Evolutionary conservation across 92 coral and sea anemone species (phyloP).

Genomic region (Blastomussa wellsi): DNA sequence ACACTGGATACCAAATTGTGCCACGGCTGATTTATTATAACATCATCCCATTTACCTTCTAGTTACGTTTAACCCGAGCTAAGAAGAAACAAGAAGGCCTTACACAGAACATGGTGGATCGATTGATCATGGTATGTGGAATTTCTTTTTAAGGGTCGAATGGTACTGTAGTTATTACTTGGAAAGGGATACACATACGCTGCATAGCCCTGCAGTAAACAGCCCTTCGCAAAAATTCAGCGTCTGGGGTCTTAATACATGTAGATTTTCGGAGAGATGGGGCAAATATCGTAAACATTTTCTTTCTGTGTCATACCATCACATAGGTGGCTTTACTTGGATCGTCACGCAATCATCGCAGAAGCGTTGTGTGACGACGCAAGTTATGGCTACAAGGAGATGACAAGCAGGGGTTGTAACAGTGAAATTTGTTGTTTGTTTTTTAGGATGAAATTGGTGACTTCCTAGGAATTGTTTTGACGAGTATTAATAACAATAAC

Average conservation of each 20-base stretch:
- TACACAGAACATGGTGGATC: slow-evolving; percentile 96
- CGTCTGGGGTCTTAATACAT: too few species aligned
- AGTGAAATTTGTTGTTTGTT: not conserved
- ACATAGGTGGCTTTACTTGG: too few species aligned
- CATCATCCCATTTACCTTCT: not conserved
- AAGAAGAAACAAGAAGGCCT: slow-evolving; percentile 94
- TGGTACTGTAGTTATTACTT: not conserved
- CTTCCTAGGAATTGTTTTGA: slow-evolving; percentile 86
- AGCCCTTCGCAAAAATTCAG: too few species aligned
- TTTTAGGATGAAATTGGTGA: slow-evolving; percentile 97
- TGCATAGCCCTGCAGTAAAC: too few species aligned
- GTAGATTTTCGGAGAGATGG: too few species aligned
- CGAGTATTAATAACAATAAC: slow-evolving; percentile 70
- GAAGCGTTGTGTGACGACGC: not conserved
- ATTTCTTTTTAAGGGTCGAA: not conserved
- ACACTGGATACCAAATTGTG: not conserved
- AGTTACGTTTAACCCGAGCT: slow-evolving; percentile 89
- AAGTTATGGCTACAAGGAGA: not conserved
- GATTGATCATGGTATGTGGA: slow-evolving; percentile 87
- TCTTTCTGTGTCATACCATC: too few species aligned
- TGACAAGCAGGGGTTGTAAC: not conserved
- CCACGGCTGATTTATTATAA: not conserved
- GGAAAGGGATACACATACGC: too few species aligned
- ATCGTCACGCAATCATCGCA: not conserved
- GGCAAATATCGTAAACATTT: too few species aligned